These are phyloP conservation scores for Alouatta palliata DNA, from an alignment of 2,113 vertebrate genomes.

Conservation along the genomic window DNA sequence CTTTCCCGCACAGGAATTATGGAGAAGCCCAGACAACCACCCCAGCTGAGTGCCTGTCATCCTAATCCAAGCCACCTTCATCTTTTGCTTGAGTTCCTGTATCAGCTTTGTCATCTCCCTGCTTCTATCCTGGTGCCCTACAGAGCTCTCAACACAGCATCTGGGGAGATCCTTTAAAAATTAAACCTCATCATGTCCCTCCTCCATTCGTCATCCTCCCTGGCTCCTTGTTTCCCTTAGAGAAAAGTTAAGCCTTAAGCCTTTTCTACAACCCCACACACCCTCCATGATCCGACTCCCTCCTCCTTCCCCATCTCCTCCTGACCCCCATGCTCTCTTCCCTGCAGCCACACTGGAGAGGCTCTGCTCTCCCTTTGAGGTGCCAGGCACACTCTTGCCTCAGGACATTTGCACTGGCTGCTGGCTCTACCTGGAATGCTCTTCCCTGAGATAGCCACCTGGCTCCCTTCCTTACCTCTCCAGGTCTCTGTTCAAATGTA, in stretches of 20 bases:
- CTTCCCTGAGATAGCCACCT: background rate
- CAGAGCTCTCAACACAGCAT: background rate
- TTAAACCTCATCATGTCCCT: rapidly evolving
- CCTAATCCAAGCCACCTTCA: rapidly evolving
- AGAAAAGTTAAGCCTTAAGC: background rate
- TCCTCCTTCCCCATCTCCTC: background rate
- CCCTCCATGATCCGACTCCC: too few species aligned
- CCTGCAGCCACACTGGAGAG: background rate
- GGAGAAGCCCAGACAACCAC: too few species aligned
- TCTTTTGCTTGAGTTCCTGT: background rate
- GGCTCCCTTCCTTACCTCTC: background rate
- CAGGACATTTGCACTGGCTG: background rate
- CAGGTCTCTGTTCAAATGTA: background rate
- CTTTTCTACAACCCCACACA: background rate
- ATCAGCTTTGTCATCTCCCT: too few species aligned
- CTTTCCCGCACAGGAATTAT: background rate
- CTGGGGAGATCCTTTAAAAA: background rate
- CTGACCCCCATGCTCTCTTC: background rate
- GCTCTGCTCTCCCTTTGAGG: too few species aligned
- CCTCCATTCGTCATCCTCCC: too few species aligned
- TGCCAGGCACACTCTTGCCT: background rate
- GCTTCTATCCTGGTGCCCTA: background rate
- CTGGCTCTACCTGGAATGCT: background rate
- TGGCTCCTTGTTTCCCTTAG: background rate
- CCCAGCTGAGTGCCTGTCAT: rapidly evolving